Percentiles rank a stretch among this genome's conserved stretches.
Conservation (phyloP, 2,797 vertebrate species). For the Thripadectes ignobilis region DNA sequence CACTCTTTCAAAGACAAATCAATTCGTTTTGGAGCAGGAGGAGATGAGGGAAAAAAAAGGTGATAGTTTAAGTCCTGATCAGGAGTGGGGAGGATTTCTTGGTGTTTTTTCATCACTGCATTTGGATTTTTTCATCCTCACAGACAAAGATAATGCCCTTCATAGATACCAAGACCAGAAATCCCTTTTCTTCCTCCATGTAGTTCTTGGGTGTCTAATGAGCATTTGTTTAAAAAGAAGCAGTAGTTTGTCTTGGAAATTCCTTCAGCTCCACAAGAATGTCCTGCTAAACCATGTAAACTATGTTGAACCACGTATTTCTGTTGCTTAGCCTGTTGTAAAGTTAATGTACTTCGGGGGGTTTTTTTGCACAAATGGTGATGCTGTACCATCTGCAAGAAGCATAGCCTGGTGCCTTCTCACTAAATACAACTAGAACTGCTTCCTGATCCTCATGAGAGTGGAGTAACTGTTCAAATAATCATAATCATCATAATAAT, state of each 20-base stretch:
- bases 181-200: background rate
- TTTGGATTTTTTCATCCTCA: background rate
- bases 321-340: background rate
- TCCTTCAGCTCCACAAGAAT: background rate
- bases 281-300: background rate
- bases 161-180: background rate
- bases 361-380: background rate
- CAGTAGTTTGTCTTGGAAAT: background rate
- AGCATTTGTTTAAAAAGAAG: background rate
- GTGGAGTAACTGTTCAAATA: background rate
- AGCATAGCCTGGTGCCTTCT: background rate
- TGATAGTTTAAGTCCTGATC: background rate
- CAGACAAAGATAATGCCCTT: background rate
- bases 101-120: background rate
- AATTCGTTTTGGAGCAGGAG: background rate
- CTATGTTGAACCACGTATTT: background rate
- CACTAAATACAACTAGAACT: background rate
- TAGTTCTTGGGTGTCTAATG: background rate
- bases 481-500: background rate
- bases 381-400: background rate
- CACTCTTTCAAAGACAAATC: background rate
- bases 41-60: background rate
- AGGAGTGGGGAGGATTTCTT: background rate
- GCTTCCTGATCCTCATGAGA: background rate
- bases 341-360: accelerated